Evolutionary conservation across 1,140 invertebrate species (phyloP).

Genomic region (Caenorhabditis tropicalis): DNA sequence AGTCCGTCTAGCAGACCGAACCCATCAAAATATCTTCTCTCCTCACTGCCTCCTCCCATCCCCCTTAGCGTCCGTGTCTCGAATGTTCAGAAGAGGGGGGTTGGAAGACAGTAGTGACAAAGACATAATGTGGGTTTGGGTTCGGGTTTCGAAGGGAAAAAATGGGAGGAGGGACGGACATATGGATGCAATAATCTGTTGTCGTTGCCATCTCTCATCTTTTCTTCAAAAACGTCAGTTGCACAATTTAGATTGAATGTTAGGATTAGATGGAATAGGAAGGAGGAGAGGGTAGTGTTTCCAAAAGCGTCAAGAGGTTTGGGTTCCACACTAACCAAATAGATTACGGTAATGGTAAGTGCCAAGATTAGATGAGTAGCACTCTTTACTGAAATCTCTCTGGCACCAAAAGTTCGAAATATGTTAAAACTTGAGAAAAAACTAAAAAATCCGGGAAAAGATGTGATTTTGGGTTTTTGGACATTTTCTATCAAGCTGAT

Average conservation of each 20-base stretch:
- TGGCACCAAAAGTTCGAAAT: too few relatives aligned
- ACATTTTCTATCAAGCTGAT: too few relatives aligned
- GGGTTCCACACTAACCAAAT: neutral
- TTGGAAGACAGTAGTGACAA: conserved; percentile 33
- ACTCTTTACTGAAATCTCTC: too few relatives aligned
- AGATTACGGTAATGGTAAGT: too few relatives aligned
- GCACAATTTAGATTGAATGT: conserved; percentile 45
- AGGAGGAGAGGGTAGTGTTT: neutral
- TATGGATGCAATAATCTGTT: conserved; percentile 45
- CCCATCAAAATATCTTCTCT: neutral
- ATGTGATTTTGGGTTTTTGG: too few relatives aligned
- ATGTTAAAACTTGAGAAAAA: too few relatives aligned
- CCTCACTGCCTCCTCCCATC: neutral
- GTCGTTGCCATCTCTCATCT: conserved; percentile 44
- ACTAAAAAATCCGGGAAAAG: too few relatives aligned
- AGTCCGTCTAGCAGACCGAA: conserved; percentile 11
- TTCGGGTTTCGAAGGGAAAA: conserved; percentile 34
- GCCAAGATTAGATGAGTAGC: too few relatives aligned
- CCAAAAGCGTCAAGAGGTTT: conserved; percentile 11
- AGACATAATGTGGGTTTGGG: conserved; percentile 44
- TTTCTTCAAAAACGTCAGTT: conserved; percentile 41
- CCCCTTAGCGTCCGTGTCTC: too few relatives aligned
- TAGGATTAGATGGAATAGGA: conserved; percentile 26
- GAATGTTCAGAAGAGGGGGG: neutral
- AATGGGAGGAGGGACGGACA: neutral